These are phyloP conservation scores for Rhogogaster chlorosoma DNA, from an alignment of 2,888 invertebrate species.

Conservation along the genomic window DNA sequence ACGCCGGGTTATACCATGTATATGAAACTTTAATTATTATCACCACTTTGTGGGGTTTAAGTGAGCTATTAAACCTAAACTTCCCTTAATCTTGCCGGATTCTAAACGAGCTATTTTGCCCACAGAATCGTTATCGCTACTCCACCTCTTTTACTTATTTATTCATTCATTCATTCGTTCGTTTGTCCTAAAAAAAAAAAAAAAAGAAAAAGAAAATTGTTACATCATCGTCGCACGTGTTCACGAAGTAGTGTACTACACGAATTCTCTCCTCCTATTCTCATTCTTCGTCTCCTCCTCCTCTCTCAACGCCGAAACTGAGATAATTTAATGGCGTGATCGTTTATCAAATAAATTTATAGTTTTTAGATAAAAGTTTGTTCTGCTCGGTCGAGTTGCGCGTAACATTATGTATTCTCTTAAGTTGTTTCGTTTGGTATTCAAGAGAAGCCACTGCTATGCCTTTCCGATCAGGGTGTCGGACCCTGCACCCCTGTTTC, in stretches of 20 bases:
- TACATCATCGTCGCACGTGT: no score
- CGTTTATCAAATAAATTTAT: constrained; percentile 43
- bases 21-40: constrained; percentile 50
- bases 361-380: constrained; percentile 26
- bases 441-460: constrained; percentile 65
- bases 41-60: constrained; percentile 50
- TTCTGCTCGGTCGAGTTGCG: background rate
- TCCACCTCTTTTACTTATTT: constrained; percentile 1
- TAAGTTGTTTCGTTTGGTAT: constrained; percentile 69
- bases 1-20: constrained; percentile 25
- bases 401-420: constrained; percentile 54
- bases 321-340: background rate
- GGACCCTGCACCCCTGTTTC: constrained; percentile 5
- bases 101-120: constrained; percentile 29
- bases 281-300: no score
- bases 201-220: background rate
- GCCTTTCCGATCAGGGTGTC: constrained; percentile 44
- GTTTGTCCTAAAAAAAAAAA: background rate
- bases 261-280: no score
- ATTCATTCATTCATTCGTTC: background rate
- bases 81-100: constrained; percentile 40
- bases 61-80: constrained; percentile 44
- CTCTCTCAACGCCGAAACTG: no score
- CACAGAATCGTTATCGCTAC: constrained; percentile 20
- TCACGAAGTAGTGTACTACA: no score